A percentile compares a stretch with the other conserved stretches of the same genome.
These are phyloP conservation scores for Cheilosia impressa DNA, from an alignment of 2,888 invertebrate genomes.

Conservation along the genomic window DNA sequence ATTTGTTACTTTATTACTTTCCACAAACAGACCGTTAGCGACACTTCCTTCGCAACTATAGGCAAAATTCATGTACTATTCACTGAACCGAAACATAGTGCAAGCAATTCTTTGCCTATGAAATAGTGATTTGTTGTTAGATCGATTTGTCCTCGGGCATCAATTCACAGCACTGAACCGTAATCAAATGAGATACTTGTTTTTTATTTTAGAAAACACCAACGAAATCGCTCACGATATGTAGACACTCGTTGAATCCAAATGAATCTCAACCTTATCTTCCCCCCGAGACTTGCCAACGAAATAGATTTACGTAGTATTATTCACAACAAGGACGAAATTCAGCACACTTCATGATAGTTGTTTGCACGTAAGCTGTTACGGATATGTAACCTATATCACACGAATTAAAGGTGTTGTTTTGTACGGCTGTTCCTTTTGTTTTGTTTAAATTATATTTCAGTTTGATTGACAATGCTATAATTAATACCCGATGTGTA, in stretches of 20 bases:
- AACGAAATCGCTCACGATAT: conserved; percentile 54
- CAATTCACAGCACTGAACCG: conserved; percentile 42
- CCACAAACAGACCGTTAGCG: conserved; percentile 58
- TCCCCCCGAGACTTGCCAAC: conserved; percentile 21
- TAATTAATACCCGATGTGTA: conserved; percentile 34
- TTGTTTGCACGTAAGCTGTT: conserved; percentile 62
- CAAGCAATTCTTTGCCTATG: conserved; percentile 9
- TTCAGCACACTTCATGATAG: conserved; percentile 56
- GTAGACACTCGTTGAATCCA: conserved; percentile 44
- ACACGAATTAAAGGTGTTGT: conserved; percentile 28
- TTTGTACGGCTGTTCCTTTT: conserved; percentile 23
- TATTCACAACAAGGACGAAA: conserved; percentile 61
- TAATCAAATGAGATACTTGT: conserved; percentile 44
- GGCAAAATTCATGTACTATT: conserved; percentile 39
- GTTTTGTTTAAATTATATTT: conserved; percentile 44
- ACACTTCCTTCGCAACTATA: conserved; percentile 59
- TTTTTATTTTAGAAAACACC: conserved; percentile 52
- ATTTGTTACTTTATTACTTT: conserved; percentile 33
- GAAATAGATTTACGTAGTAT: conserved; percentile 36
- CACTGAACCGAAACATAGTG: conserved; percentile 41
- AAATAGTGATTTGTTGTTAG: conserved; percentile 60
- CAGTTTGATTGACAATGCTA: conserved; percentile 68
- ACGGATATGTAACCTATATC: conserved; percentile 23
- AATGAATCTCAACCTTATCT: conserved; percentile 45
- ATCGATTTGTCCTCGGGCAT: conserved; percentile 58